Evolutionary conservation across 2,888 invertebrate species (phyloP).

Genomic region (Petrolisthes cinctipes): DNA sequence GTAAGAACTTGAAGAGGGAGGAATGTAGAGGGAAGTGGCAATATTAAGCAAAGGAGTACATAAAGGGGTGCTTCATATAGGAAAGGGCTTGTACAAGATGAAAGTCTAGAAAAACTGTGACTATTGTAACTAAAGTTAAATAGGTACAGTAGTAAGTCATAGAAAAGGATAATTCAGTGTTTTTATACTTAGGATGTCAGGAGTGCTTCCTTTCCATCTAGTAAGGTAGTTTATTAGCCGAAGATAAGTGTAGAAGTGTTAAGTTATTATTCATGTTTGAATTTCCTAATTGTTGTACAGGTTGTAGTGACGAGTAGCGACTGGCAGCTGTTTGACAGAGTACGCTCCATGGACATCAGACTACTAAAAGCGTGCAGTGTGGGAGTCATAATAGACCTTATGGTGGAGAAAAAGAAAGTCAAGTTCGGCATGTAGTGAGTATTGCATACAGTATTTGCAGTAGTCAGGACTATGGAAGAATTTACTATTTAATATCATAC

Average conservation of each 20-base stretch:
- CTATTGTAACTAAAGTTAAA: neutral
- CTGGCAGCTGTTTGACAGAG: slow-evolving; percentile 57
- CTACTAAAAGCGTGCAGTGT: slow-evolving; percentile 79
- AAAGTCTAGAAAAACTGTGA: too few species aligned
- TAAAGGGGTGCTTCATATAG: too few species aligned
- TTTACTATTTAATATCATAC: neutral
- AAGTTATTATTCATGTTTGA: neutral
- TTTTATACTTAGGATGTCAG: neutral
- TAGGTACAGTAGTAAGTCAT: neutral
- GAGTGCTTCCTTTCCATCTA: neutral
- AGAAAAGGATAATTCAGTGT: neutral
- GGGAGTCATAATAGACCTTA: slow-evolving; percentile 82
- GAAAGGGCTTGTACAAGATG: too few species aligned
- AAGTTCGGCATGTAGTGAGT: slow-evolving; percentile 85
- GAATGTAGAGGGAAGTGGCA: too few species aligned
- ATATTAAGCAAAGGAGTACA: too few species aligned
- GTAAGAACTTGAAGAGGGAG: too few species aligned
- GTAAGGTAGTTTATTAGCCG: neutral
- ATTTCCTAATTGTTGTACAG: slow-evolving; percentile 2
- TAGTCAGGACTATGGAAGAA: neutral
- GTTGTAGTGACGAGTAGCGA: slow-evolving; percentile 41
- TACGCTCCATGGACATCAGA: slow-evolving; percentile 74
- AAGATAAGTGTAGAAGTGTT: neutral
- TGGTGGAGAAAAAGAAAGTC: slow-evolving; percentile 87
- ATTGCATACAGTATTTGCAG: neutral